Evolutionary conservation across 2,888 invertebrate genomes (phyloP), one percentile per base, ranked within the genome.

Genomic region (Boloria selene): DNA sequence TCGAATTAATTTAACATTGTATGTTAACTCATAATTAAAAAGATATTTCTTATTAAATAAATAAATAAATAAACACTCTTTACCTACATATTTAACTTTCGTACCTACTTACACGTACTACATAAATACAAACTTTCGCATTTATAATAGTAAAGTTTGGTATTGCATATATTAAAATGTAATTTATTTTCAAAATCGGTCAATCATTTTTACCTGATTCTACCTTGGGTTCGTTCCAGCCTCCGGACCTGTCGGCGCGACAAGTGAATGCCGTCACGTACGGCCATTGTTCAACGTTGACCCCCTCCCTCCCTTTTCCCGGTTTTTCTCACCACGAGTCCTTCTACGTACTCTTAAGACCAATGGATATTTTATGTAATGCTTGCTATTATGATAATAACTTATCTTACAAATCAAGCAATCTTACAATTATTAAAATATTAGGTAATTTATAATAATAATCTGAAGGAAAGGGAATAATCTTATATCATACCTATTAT

Each of bases 231-330:
- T 55, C 56, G 62, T 62, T 61, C 22, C 68, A 84, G 86, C 84
- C 86, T 84, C 81, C 81, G 75, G 76, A 84, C 83, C 85, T 81
- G 85, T 79, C 80, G 79, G 79, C 84, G 84, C 86, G 85, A 86
- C 91, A 90, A 91, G 91, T 91, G 91, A 85, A 91, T 91, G 87
- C 91, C 91, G 79, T 85, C 91, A 92, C 91, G 91, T 91, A 82
- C 86, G 71, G 66, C 87, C 78, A 90, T 90, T 91, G 91, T 91
- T 90, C 70, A 74, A 73, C 70, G 72, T 73, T 67, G 72, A 66
- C 65, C 75, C 72, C 73, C 72, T 67, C 66, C 64, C 70, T 67
- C 64, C 61, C 18, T 49, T 49, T 49, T 69, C 72, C 66, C 66
- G 72, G 67, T 72, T 59, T 49, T 49, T 59, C 59, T 47, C 45